These are phyloP conservation scores for Lagenorhynchus albirostris DNA, from an alignment of 2,113 vertebrate species.

Conservation along the genomic window DNA sequence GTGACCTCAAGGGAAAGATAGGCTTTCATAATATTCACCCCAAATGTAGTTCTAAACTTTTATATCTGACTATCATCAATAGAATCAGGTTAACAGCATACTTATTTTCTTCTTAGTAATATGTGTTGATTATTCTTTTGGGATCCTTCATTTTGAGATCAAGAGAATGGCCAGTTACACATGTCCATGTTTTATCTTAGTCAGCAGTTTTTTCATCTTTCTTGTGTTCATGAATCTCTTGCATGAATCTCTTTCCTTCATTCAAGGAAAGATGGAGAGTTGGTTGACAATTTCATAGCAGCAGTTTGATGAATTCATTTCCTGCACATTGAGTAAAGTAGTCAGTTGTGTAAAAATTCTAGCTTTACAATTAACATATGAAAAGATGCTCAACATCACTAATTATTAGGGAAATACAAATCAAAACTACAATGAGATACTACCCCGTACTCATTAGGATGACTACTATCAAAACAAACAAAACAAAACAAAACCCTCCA, in stretches of 20 bases:
- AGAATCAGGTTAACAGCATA: neutral
- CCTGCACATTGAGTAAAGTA: neutral
- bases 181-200: neutral
- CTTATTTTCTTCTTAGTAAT: neutral
- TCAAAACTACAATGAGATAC: no score
- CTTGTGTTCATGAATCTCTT: neutral
- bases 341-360: neutral
- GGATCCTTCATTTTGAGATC: neutral
- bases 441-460: no score
- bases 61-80: neutral
- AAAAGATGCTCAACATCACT: no score
- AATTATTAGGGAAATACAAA: no score
- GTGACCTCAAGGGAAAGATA: neutral
- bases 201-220: neutral
- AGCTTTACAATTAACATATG: neutral
- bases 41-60: neutral
- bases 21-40: neutral
- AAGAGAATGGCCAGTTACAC: neutral
- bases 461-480: no score
- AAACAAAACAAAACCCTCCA: no score
- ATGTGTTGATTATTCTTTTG: neutral
- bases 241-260: neutral
- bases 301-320: neutral
- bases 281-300: neutral
- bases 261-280: neutral